A percentile compares a stretch with the other conserved stretches of the same genome.
Conservation (phyloP, 2,113 vertebrate species). For the Nothoprocta perdicaria region DNA sequence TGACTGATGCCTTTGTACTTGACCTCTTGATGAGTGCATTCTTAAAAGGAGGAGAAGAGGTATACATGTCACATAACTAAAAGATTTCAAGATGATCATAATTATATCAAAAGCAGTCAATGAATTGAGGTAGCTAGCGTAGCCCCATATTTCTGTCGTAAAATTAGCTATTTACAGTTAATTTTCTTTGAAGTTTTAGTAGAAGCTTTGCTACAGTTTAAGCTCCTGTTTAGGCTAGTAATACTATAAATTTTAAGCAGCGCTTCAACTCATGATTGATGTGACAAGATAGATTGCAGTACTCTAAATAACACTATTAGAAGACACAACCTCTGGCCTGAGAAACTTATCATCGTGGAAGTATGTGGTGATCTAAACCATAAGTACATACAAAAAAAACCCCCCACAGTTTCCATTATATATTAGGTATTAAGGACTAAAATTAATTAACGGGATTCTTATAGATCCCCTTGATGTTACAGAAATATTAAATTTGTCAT, state of each 20-base stretch:
- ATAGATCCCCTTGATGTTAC: neutral
- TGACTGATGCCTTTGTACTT: neutral
- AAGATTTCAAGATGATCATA: neutral
- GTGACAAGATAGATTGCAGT: neutral
- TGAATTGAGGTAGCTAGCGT: neutral
- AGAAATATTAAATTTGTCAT: neutral
- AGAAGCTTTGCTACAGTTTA: neutral
- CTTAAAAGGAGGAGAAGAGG: neutral
- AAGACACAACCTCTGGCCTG: neutral
- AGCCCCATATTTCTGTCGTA: neutral
- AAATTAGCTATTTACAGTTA: neutral
- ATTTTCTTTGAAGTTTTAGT: neutral
- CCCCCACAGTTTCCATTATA: neutral
- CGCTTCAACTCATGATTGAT: neutral
- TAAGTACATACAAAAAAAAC: neutral
- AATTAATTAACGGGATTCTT: neutral
- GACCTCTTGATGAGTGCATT: neutral
- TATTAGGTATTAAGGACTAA: neutral
- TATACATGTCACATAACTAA: neutral
- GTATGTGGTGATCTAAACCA: conserved; percentile 49
- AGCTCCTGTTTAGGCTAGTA: neutral
- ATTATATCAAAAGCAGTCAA: neutral
- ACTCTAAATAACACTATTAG: neutral
- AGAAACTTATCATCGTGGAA: neutral
- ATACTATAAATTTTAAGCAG: neutral